Conservation (phyloP, 2,113 vertebrate genomes). For the Trichomycterus rosablanca region DNA sequence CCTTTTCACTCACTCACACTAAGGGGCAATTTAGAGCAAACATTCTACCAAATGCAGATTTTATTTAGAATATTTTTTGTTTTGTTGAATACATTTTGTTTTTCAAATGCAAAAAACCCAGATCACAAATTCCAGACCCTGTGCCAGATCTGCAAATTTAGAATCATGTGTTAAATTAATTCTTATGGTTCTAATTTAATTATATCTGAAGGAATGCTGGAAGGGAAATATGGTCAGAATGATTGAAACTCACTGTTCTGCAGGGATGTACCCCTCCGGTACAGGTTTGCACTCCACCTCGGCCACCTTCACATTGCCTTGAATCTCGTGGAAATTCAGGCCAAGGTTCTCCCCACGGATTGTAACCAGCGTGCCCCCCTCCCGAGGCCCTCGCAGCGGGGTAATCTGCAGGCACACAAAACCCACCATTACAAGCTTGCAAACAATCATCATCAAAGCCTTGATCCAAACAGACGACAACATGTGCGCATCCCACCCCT, state of each 20-base stretch:
- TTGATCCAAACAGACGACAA: slow-evolving; percentile 10
- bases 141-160: not conserved
- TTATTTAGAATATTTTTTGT: too few relatives aligned
- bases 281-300: slow-evolving; percentile 89
- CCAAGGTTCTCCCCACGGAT: slow-evolving; percentile 96
- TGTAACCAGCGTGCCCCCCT: slow-evolving; percentile 93
- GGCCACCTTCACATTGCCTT: slow-evolving; percentile 85
- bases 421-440: not conserved
- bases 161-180: not conserved
- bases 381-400: slow-evolving; percentile 85
- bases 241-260: slow-evolving; percentile 87
- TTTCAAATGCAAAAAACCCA: too few relatives aligned
- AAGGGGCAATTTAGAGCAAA: too few relatives aligned
- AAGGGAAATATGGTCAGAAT: not conserved
- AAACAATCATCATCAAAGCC: slow-evolving; percentile 10
- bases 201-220: not conserved
- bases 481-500: not conserved
- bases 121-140: too few relatives aligned
- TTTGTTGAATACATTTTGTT: too few relatives aligned
- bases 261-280: slow-evolving; percentile 91
- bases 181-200: not conserved
- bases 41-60: too few relatives aligned
- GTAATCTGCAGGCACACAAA: slow-evolving; percentile 72
- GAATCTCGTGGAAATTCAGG: slow-evolving; percentile 89
- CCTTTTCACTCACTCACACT: too few relatives aligned